Evolutionary conservation across 2,888 invertebrate genomes (phyloP), one percentile per base, ranked within the genome.

Genomic region (Cybosia mesomella): DNA sequence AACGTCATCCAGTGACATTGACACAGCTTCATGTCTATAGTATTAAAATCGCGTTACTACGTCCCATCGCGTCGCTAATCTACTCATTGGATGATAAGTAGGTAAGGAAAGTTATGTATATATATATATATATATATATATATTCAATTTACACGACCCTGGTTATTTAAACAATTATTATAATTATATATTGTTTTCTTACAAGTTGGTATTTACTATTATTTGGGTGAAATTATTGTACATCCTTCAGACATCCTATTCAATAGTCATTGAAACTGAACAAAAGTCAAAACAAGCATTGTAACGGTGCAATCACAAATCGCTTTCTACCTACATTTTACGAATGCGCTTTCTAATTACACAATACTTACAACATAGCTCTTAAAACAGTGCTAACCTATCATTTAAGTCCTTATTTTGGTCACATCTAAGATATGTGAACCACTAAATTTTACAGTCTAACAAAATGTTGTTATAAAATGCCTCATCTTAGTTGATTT

Each of bases 271-370:
- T 66, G 64, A 67, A 71, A 59, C 55, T 28, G 11, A 28, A 36
- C 53, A 58, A 58, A 58, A 64, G 63, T 54, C 58, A 67, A 76
- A 79, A 71, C 67, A 69, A 66, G 28, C 64, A 39, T 66, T 64
- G 62, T 73, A 79, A 79, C 61, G 28, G 49, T 74, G 71, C 73
- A 74, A 75, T 73, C 66, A 60, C 68, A 64, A 78, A 79, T 84
- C 77, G 75, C 86, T 86, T 86, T 87, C 84, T 85, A 85, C 80
- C 72, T 75, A 76, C 82, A 76, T 76, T 80, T 78, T 76, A 79
- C 79, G 81, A 87, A 87, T 87, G 82, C 83, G 75, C 85, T 89
- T 89, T 90, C 85, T 71, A 72, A 63, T 89, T 89, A 83, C 81
- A 81, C 81, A 85, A 88, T 76, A 55, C 62, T 82, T 83, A 74